These are phyloP conservation scores for Apodemia duryi DNA, from an alignment of 2,888 invertebrate genomes.

Conservation along the genomic window DNA sequence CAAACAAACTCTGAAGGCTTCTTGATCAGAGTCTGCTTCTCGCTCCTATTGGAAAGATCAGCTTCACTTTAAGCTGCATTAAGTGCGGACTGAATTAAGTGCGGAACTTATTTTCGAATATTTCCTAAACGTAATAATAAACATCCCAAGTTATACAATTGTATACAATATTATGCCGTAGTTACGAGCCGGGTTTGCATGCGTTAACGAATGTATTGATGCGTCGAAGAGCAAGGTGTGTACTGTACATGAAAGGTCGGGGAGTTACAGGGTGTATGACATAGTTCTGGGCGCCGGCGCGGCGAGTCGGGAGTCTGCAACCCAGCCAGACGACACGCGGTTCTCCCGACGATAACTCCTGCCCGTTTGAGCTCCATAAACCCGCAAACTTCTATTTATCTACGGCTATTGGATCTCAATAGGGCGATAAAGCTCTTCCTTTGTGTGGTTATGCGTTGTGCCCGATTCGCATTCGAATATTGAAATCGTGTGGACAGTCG, in stretches of 20 bases:
- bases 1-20: too few relatives aligned
- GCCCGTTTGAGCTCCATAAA: constrained; percentile 39
- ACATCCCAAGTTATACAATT: neutral
- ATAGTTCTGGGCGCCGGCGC: constrained; percentile 77
- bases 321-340: constrained; percentile 74
- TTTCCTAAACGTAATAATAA: neutral
- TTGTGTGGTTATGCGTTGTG: constrained; percentile 2
- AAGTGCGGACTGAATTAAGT: too few relatives aligned
- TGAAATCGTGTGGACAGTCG: neutral
- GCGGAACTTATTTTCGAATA: too few relatives aligned
- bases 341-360: constrained; percentile 58
- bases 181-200: constrained; percentile 44
- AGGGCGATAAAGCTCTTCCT: constrained; percentile 5
- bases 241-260: constrained; percentile 62
- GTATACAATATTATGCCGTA: constrained; percentile 34
- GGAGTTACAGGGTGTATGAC: constrained; percentile 66
- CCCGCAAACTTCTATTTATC: constrained; percentile 27
- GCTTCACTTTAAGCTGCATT: too few relatives aligned
- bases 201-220: constrained; percentile 60
- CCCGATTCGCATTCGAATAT: neutral
- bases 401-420: constrained; percentile 15
- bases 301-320: constrained; percentile 53
- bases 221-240: constrained; percentile 49
- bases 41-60: too few relatives aligned
- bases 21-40: too few relatives aligned